phyloP scores from a whole-genome alignment of 2,797 vertebrate genomes.

The Hypotaenidia philippensis region DNA sequence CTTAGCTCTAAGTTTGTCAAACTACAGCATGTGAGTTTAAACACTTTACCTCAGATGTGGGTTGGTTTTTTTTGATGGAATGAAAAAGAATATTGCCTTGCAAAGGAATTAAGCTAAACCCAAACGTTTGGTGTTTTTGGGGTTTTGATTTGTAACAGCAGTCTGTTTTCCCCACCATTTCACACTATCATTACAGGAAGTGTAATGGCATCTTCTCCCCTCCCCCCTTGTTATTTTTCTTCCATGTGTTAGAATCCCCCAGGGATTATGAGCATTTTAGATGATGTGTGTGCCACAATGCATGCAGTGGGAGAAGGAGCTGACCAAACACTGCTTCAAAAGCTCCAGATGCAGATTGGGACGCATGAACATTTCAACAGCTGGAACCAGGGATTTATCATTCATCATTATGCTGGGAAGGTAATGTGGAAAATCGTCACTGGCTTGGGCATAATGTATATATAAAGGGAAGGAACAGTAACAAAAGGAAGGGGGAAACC shows the following conservation, averaged over 20 bases:
- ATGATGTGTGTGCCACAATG: conserved; percentile 98
- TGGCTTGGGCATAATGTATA: neutral
- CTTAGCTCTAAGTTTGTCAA: neutral
- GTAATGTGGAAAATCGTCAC: conserved; percentile 61
- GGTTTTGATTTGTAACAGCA: neutral
- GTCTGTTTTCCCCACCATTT: neutral
- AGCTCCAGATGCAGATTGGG: conserved; percentile 94
- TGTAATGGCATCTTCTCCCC: no score
- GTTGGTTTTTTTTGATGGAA: neutral
- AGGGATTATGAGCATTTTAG: conserved; percentile 96
- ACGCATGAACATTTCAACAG: conserved; percentile 99
- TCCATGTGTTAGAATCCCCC: conserved; percentile 88
- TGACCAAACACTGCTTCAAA: conserved; percentile 97
- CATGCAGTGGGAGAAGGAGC: conserved; percentile 96
- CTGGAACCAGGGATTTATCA: conserved; percentile 99
- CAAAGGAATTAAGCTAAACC: neutral
- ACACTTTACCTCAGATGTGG: neutral
- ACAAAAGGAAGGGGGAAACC: neutral
- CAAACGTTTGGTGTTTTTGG: neutral
- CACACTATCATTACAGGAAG: neutral
- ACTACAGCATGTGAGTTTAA: neutral
- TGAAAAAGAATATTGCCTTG: neutral
- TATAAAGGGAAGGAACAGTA: neutral
- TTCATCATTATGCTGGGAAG: conserved; percentile 99
- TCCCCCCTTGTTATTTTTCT: neutral